Evolutionary conservation across 2,113 vertebrate genomes (phyloP).

Genomic region (Phocoena sinus): DNA sequence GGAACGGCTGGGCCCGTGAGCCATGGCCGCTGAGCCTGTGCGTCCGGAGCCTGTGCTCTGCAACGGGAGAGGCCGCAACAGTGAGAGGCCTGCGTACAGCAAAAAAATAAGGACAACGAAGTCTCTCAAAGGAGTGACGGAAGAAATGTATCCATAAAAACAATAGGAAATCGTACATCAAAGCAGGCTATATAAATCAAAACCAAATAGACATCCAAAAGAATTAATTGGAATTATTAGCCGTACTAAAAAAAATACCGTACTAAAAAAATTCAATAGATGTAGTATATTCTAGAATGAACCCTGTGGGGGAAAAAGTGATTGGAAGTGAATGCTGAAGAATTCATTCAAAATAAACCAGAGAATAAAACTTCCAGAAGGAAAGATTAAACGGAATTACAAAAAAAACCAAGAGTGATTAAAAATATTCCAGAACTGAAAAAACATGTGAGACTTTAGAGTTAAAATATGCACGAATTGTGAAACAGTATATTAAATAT

Average conservation of each 20-base stretch:
- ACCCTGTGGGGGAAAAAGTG: not conserved
- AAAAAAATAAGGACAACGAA: not conserved
- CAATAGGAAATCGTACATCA: not conserved
- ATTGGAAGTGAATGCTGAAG: not conserved
- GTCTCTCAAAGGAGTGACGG: not conserved
- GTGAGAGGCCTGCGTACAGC: too few species aligned
- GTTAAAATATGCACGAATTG: not conserved
- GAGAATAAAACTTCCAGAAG: not conserved
- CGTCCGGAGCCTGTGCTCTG: too few species aligned
- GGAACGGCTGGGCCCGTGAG: too few species aligned
- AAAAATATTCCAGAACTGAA: not conserved
- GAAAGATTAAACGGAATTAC: not conserved
- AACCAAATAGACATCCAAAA: not conserved
- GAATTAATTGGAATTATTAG: not conserved
- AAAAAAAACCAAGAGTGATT: not conserved
- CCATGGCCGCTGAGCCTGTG: too few species aligned
- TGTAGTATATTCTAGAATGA: not conserved
- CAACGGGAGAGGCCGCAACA: too few species aligned
- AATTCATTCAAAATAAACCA: not conserved
- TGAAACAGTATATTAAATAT: not conserved
- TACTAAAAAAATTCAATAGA: not conserved
- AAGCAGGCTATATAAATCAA: not conserved
- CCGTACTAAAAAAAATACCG: not conserved
- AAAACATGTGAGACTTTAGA: not conserved
- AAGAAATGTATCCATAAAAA: not conserved